Base-by-base conservation (phyloP, 2,888 invertebrate genomes). In the Spisula solida region DNA sequence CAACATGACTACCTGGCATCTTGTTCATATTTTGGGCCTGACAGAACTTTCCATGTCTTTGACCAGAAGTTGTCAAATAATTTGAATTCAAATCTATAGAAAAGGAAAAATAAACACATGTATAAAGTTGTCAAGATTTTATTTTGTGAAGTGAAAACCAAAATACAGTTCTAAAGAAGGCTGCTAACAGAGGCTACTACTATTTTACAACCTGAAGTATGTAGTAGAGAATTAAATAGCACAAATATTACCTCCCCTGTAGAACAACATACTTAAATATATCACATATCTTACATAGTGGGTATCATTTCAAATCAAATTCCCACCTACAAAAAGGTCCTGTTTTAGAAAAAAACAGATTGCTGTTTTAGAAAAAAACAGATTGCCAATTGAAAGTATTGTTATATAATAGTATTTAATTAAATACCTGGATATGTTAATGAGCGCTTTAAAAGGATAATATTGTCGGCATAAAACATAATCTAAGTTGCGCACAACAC, bases 141-240 rank as follows among this genome's bases (percentile, higher is more conserved):
- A 66, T 66, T 66, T 66, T 66, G 60, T 66, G 60, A 66, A 66
- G 60, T 25, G 60, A 25, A 25, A 66, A 66, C 25, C 10, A n/a
- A 66, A 25, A 66, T 14, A 60, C 18, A 60, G 60, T 25, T 60
- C 5, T 60, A 60, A 60, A 20, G 25, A 60, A 60, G 25, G 60
- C 60, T 25, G 25, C 12, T 47, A 47, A 66, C 60, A n/a, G 60
- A n/a, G n/a, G 25, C 60, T 66, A 66, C 60, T 66, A n/a, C 60
- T 25, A 66, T 25, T 66, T 60, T 60, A 60, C 60, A 66, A 66
- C 60, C 60, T 66, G 25, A 60, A 60, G 25, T 60, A 14, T 20
- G 18, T 4, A 20, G 60, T 60, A 60, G 18, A 60, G 18, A 51
- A 51, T 60, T 2, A 25, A 66, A 20, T 66, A n/a, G n/a, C 60